A percentile compares a stretch with the other conserved stretches of the same genome.
Evolutionary conservation across 2,888 invertebrate genomes (phyloP).

Genomic region (Plebejus melissa): DNA sequence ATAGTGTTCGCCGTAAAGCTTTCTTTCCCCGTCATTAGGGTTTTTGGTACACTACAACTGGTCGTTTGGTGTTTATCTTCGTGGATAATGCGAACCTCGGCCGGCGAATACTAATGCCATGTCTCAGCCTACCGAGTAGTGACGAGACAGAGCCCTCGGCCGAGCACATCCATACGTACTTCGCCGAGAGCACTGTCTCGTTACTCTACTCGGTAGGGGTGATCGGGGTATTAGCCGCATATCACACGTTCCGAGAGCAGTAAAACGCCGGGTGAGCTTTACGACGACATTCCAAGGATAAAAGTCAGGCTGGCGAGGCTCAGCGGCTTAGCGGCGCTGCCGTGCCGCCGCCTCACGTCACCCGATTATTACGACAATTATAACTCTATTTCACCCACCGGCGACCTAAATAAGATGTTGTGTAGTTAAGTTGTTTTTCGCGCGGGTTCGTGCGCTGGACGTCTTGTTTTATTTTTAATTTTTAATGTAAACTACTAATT

Average conservation of each 20-base stretch:
- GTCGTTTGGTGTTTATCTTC: constrained; percentile 24
- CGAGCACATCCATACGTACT: no score
- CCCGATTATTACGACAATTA: constrained; percentile 24
- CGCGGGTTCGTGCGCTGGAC: neutral
- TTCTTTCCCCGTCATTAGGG: constrained; percentile 9
- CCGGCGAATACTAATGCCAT: constrained; percentile 46
- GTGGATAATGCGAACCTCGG: constrained; percentile 45
- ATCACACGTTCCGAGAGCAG: constrained; percentile 56
- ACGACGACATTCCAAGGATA: constrained; percentile 42
- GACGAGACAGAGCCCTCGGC: no score
- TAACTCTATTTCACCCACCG: constrained; percentile 18
- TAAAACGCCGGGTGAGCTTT: constrained; percentile 56
- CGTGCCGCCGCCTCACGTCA: constrained; percentile 15
- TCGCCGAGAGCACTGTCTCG: no score
- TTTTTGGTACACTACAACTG: neutral
- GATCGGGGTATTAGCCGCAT: constrained; percentile 44
- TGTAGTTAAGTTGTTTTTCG: constrained; percentile 5
- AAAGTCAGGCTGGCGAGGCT: constrained; percentile 27
- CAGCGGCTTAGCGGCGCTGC: constrained; percentile 18
- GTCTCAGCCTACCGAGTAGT: no score
- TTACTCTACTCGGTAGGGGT: no score
- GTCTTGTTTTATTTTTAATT: neutral
- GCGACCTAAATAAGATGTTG: constrained; percentile 23
- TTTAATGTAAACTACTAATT: neutral
- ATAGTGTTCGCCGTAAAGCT: constrained; percentile 9